Evolutionary conservation across 2,797 vertebrate genomes (phyloP).

Genomic region (Choloepus didactylus): DNA sequence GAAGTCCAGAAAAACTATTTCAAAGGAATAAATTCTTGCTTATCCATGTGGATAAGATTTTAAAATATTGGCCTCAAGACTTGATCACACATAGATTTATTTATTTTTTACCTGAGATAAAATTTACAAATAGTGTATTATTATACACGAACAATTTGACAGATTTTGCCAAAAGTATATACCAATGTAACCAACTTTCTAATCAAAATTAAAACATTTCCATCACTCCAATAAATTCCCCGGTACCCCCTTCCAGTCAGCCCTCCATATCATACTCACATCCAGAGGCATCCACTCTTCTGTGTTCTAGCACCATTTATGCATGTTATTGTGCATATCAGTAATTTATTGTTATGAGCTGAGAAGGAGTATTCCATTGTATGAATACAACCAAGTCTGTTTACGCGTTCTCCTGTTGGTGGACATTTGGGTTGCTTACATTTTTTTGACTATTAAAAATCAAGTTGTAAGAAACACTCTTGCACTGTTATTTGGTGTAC

Average conservation of each 20-base stretch:
- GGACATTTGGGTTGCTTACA: background rate
- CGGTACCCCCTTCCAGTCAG: background rate
- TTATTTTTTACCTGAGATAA: background rate
- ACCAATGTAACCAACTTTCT: background rate
- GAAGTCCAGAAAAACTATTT: background rate
- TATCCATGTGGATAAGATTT: background rate
- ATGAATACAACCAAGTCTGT: background rate
- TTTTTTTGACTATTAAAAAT: background rate
- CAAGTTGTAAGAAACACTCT: background rate
- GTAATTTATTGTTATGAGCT: background rate
- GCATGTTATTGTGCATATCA: background rate
- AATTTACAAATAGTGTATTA: background rate
- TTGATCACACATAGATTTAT: background rate
- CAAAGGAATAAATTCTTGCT: background rate
- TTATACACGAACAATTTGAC: background rate
- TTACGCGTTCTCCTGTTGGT: background rate
- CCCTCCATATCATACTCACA: fast-evolving
- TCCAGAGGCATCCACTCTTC: background rate
- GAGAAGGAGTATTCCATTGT: background rate
- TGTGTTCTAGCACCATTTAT: background rate
- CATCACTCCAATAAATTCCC: background rate
- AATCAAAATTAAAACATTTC: background rate
- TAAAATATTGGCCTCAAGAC: background rate
- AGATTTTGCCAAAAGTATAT: background rate
- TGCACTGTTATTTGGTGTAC: background rate